Conservation (phyloP, 2,113 vertebrate genomes). For the Saccopteryx bilineata region DNA sequence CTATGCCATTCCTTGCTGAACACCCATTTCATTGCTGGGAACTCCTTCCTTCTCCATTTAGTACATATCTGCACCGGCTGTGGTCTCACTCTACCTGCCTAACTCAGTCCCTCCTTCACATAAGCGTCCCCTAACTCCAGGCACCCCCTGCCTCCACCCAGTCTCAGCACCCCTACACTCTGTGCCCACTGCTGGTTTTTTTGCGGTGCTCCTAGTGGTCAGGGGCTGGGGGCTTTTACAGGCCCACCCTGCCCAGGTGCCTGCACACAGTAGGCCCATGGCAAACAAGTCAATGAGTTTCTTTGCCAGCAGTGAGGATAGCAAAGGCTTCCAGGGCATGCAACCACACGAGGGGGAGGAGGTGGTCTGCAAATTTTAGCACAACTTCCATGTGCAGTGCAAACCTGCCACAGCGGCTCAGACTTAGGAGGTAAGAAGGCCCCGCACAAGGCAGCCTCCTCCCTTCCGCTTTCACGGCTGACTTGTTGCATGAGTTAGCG, state of each 20-base stretch:
- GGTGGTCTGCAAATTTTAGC: not conserved
- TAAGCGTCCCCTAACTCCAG: not conserved
- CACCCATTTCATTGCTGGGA: rapidly evolving
- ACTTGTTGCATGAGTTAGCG: not conserved
- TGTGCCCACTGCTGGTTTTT: not conserved
- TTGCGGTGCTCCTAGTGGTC: rapidly evolving
- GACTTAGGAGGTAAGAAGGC: rapidly evolving
- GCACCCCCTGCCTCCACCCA: rapidly evolving
- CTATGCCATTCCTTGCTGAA: rapidly evolving
- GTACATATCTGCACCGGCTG: rapidly evolving
- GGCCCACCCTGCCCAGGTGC: not conserved
- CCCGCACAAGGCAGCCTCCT: rapidly evolving
- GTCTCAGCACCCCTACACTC: not conserved
- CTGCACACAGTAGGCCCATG: rapidly evolving
- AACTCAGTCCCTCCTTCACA: not conserved
- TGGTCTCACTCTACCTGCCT: not conserved
- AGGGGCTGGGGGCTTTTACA: not conserved
- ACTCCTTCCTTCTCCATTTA: not conserved
- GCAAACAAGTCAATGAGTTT: not conserved
- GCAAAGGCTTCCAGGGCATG: rapidly evolving
- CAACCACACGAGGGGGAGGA: rapidly evolving
- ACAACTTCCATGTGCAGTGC: rapidly evolving
- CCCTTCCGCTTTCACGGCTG: not conserved
- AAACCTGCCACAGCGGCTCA: rapidly evolving
- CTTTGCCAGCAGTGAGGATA: not conserved